Percentiles rank a stretch among this genome's conserved stretches.
phyloP scores from a whole-genome alignment of 2,888 invertebrate genomes.

The Stratiomys singularior region DNA sequence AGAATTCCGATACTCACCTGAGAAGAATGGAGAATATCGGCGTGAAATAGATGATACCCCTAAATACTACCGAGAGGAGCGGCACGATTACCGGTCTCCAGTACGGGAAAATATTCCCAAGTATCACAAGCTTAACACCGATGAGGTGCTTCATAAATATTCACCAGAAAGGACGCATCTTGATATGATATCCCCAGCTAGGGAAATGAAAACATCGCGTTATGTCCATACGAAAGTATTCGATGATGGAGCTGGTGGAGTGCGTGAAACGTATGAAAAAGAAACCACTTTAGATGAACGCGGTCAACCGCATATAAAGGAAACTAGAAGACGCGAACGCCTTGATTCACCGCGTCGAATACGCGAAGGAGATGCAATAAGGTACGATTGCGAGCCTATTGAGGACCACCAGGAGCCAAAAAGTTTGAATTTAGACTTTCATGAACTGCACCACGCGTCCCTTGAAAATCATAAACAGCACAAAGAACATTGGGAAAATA shows the following conservation, averaged over 20 bases:
- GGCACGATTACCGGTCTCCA: conserved; percentile 54
- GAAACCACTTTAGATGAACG: conserved; percentile 65
- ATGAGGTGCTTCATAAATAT: conserved; percentile 59
- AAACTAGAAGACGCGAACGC: conserved; percentile 65
- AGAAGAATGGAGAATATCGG: conserved; percentile 65
- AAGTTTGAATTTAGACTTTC: conserved; percentile 73
- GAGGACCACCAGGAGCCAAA: conserved; percentile 69
- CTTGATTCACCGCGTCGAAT: conserved; percentile 57
- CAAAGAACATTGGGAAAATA: conserved; percentile 71
- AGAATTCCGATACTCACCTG: conserved; percentile 60
- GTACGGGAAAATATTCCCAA: conserved; percentile 58
- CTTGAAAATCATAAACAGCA: conserved; percentile 69
- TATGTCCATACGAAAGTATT: conserved; percentile 63
- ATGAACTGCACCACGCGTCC: conserved; percentile 69
- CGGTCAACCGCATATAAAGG: conserved; percentile 64
- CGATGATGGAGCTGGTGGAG: conserved; percentile 68
- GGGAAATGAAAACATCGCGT: conserved; percentile 59
- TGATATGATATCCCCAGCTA: conserved; percentile 59
- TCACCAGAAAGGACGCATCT: conserved; percentile 60
- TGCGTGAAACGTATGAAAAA: conserved; percentile 66
- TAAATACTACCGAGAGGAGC: conserved; percentile 66
- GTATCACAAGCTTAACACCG: conserved; percentile 58
- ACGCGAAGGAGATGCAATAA: conserved; percentile 45
- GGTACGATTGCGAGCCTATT: conserved; percentile 14
- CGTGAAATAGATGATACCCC: conserved; percentile 61